Conservation (phyloP, 2,113 vertebrate genomes). For the Marmota monax region DNA sequence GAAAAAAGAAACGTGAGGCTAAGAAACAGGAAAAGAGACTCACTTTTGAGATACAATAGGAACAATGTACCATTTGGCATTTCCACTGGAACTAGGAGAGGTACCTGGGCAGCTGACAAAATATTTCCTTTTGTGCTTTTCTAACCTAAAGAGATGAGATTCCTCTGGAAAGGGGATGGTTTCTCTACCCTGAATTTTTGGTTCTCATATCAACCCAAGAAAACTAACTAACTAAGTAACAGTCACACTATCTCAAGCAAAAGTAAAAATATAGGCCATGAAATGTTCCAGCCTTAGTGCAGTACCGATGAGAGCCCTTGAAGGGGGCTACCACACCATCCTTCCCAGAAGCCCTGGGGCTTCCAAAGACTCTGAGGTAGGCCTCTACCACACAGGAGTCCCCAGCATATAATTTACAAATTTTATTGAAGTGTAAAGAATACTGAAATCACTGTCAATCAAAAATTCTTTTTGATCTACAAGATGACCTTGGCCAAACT, state of each 20-base stretch:
- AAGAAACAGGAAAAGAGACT: background rate
- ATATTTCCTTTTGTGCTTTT: no score
- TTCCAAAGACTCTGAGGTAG: background rate
- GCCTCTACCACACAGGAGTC: background rate
- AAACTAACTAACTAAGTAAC: background rate
- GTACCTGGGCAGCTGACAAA: no score
- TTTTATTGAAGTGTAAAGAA: conserved; percentile 87
- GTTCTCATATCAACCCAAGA: no score
- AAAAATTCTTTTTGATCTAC: conserved; percentile 88
- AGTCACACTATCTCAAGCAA: no score
- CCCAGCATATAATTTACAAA: conserved; percentile 88
- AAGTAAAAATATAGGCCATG: background rate
- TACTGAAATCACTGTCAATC: conserved; percentile 92
- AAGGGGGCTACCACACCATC: fast-evolving
- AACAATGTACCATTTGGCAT: fast-evolving
- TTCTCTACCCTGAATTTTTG: no score
- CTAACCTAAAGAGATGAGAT: no score
- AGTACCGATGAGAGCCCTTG: fast-evolving
- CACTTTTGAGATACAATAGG: background rate
- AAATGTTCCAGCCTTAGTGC: fast-evolving
- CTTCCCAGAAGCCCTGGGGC: fast-evolving
- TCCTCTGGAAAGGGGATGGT: no score
- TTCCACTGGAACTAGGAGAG: background rate
- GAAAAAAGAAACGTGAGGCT: background rate
- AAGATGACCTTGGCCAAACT: conserved; percentile 90